Conservation (phyloP, 2,888 invertebrate genomes). For the Rhingia rostrata region DNA sequence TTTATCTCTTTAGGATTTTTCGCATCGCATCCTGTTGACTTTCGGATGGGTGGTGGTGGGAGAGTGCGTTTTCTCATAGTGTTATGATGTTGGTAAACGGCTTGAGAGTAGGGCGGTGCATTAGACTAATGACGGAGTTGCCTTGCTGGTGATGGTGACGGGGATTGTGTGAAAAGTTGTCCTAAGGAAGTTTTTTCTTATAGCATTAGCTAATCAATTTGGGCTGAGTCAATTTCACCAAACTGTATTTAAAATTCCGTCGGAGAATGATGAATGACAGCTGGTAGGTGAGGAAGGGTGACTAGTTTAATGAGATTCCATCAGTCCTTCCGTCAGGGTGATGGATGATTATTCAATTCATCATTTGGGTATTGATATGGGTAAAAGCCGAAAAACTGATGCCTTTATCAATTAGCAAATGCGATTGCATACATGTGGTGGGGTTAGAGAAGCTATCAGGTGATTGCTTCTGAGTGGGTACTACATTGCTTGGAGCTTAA, state of each 20-base stretch:
- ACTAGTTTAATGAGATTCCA: neutral
- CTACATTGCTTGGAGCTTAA: too few relatives aligned
- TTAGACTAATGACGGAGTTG: conserved; percentile 50
- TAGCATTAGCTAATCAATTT: conserved; percentile 58
- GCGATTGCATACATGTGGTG: too few relatives aligned
- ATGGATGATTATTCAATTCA: conserved; percentile 23
- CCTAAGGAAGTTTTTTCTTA: neutral
- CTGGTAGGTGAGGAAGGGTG: neutral
- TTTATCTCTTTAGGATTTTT: conserved; percentile 50
- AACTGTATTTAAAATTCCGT: conserved; percentile 34
- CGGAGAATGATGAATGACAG: conserved; percentile 43
- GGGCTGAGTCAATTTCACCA: conserved; percentile 17
- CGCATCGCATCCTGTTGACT: conserved; percentile 29
- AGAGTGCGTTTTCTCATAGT: neutral
- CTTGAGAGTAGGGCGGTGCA: conserved; percentile 53
- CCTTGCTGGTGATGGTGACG: conserved; percentile 11
- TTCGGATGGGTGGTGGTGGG: conserved; percentile 21
- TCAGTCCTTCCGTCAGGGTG: neutral
- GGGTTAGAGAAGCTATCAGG: too few relatives aligned
- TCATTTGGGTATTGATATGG: neutral
- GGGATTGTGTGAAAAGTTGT: conserved; percentile 19
- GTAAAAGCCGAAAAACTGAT: neutral
- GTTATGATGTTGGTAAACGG: conserved; percentile 38
- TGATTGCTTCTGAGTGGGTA: too few relatives aligned
- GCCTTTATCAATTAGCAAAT: too few relatives aligned